These are phyloP conservation scores for Hedychridium roseum DNA, from an alignment of 2,888 invertebrate genomes.

Conservation along the genomic window DNA sequence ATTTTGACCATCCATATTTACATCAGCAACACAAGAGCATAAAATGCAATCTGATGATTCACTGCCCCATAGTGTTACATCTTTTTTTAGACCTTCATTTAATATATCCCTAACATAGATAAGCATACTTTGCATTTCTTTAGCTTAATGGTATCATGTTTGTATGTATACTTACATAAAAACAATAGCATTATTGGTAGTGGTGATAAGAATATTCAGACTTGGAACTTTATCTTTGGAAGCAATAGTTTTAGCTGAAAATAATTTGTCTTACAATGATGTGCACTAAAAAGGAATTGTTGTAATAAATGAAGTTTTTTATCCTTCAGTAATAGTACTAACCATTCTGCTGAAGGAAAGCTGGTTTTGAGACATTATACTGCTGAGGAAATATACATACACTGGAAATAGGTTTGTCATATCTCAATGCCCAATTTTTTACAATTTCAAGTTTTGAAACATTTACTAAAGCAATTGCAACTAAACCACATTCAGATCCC, in stretches of 20 bases:
- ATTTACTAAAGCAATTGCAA: constrained; percentile 67
- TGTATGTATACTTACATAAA: constrained; percentile 66
- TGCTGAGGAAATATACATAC: constrained; percentile 64
- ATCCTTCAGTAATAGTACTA: constrained; percentile 9
- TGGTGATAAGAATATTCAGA: constrained; percentile 68
- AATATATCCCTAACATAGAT: constrained; percentile 64
- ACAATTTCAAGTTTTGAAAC: constrained; percentile 64
- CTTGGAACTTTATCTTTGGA: constrained; percentile 40
- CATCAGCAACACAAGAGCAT: constrained; percentile 72
- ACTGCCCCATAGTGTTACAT: constrained; percentile 64
- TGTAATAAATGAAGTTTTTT: constrained; percentile 6
- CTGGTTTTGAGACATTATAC: constrained; percentile 41
- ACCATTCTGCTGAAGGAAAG: constrained; percentile 39
- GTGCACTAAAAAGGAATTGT: too few relatives aligned
- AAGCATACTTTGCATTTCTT: not conserved
- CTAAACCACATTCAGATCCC: constrained; percentile 71
- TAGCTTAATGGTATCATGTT: not conserved
- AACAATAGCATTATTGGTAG: constrained; percentile 68
- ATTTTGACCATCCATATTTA: constrained; percentile 75
- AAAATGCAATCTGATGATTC: constrained; percentile 69
- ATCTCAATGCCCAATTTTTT: constrained; percentile 66
- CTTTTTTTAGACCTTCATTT: constrained; percentile 64
- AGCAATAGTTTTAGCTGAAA: constrained; percentile 20
- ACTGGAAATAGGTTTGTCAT: constrained; percentile 68
- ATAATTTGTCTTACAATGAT: constrained; percentile 9